Evolutionary conservation across 2,888 invertebrate genomes (phyloP).

Genomic region (Chrysolina oricalcia): DNA sequence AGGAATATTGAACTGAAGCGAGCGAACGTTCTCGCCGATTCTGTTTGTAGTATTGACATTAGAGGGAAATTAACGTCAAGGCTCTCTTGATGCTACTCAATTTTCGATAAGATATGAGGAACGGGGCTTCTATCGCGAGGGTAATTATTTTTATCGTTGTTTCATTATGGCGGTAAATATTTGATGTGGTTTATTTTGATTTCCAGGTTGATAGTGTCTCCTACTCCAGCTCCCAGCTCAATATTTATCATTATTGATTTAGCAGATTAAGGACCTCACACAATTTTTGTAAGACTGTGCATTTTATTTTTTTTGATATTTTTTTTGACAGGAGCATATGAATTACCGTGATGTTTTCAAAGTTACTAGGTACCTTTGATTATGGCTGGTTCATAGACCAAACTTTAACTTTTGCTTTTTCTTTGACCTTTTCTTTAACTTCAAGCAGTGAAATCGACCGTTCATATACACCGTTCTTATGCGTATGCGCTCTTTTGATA

Average conservation of each 20-base stretch:
- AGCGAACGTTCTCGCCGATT: constrained; percentile 24
- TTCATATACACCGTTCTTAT: too few relatives aligned
- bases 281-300: too few relatives aligned
- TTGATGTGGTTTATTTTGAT: constrained; percentile 1
- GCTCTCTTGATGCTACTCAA: constrained; percentile 24
- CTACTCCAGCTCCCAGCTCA: neutral
- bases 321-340: too few relatives aligned
- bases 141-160: constrained; percentile 23
- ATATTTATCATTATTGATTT: neutral
- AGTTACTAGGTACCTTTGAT: too few relatives aligned
- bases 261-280: neutral
- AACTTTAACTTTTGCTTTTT: too few relatives aligned
- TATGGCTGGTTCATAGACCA: too few relatives aligned
- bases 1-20: constrained; percentile 15
- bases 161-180: constrained; percentile 27
- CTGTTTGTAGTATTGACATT: constrained; percentile 29
- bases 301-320: too few relatives aligned
- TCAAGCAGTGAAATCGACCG: too few relatives aligned
- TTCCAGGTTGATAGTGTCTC: neutral
- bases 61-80: constrained; percentile 37
- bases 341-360: too few relatives aligned
- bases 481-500: too few relatives aligned
- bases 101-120: constrained; percentile 40
- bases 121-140: constrained; percentile 6
- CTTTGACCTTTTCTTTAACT: too few relatives aligned